Base-by-base conservation (phyloP, 2,797 vertebrate genomes). In the Alfaro cultratus region DNA sequence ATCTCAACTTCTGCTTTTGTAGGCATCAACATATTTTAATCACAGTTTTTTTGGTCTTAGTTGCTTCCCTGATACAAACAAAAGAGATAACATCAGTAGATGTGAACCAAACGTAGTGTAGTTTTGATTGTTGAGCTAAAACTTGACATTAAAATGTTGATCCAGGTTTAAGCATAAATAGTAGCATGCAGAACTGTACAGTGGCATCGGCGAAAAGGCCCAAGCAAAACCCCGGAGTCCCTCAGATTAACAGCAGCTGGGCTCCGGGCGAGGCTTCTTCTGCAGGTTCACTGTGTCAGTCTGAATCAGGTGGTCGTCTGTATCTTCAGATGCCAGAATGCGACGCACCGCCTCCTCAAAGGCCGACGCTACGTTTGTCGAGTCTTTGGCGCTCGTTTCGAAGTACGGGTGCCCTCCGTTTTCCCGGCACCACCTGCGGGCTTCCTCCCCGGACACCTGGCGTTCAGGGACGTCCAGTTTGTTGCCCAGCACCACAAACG, bases 351-450 rank as follows among this genome's bases (percentile, higher is more conserved):
- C 98, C 93, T 99, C 98, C 92, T 99, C 97, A 82, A 99, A 99
- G 75, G 97, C 98, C 4, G 95, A 95, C 0, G 97, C 95, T 3
- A 99, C 98, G 1, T 99, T 99, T 2, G 96, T 98, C 51, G 98
- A 95, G 81, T 99, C 98, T 91, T 98, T 99, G 68, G 98, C 98
- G 41, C 98, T 99, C 0, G 97, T 99, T 95, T 99, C 98, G 85
- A 98, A 99, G 93, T 99, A 99, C 0, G 98, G 96, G 87, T 96
- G 94, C 77, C 97, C 97, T 9, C 98, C 98, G 34, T 98, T 98
- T 81, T 99, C 97, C 8, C 93, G 93, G 92, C 98, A 99, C 98
- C 98, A 99, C 85, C 92, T 94, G 51, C 96, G 95, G 0, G 94
- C 98, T 39, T 99, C 98, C 88, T 99, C 98, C 3, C 91, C 85